Evolutionary conservation across 2,888 invertebrate species (phyloP), one percentile per base, ranked within the genome.

Genomic region (Loripinus fragilis): DNA sequence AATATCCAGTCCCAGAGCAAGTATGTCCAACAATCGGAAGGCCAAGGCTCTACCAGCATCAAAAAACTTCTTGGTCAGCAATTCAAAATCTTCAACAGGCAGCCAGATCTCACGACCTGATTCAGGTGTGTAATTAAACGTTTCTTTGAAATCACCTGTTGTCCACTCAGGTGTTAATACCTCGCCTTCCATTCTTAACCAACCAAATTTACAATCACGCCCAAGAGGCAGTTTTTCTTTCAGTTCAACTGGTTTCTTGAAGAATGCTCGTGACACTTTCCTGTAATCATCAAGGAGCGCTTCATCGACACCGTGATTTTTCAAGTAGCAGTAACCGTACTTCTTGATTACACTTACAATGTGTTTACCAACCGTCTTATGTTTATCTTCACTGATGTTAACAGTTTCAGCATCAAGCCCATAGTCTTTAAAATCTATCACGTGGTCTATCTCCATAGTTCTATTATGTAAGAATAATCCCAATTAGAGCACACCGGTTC

Each of bases 311-410:
- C 85, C 83, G 38, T 86, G 83, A 42, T 85, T 86, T 48, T 78
- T 83, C 23, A 86, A 41, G 55, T 86, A 86, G 38, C 81, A 80
- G 55, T 85, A 86, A 17, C 86, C 82, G 17, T 8, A 38, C 12
- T 38, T 5, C 12, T 38, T 38, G 38, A 38, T 8, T 38, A 38
- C 38, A 8, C 12, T 12, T 38, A 38, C 38, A 38, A 38, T 38
- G 5, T 12, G 5, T 38, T 38, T 38, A 38, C 38, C 38, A 5
- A 38, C 5, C 12, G 38, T 12, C 12, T 38, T 38, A 8, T 8
- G 5, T 38, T 5, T 38, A 38, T 38, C 38, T 12, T 38, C 12
- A 38, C 38, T 38, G 12, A 38, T 12, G 5, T 5, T 38, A 8
- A 38, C 12, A 38, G 5, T 12, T 38, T 38, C 38, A 5, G 12